Base-by-base conservation (phyloP, 2,113 vertebrate genomes). In the Scophthalmus maximus region DNA sequence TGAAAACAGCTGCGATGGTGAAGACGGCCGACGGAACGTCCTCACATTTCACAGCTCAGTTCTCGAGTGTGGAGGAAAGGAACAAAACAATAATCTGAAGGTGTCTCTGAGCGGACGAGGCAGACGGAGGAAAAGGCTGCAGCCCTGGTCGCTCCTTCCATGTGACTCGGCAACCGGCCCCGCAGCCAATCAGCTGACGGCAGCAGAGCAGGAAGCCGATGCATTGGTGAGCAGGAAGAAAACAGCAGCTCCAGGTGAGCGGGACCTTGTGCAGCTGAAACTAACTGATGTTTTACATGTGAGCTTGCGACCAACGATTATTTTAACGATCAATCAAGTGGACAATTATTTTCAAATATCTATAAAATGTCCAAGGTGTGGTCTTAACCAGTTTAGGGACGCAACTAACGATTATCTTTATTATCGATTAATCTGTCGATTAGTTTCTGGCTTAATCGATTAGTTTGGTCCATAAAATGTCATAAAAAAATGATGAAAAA, bases 101-200 rank as follows among this genome's bases (percentile, higher is more conserved):
- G 50, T 10, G 0, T 62, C 8, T 46, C 11, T 30, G 34, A 73
- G 56, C 26, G 11, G 30, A 27, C 8, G 1, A 62, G 17, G 8
- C 42, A n/a, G 17, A 26, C 26, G 0, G 44, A 77, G 47, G 72
- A 63, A 51, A n/a, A 40, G 23, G 25, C 66, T 51, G 14, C 8
- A 85, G 62, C 64, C 22, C 55, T 1, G 52, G 77, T 74, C 2
- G 15, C 63, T 58, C 63, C 86, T 79, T 80, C 63, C 86, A 82
- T 80, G 86, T 88, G 86, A 88, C 88, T 83, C 86, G 50, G 84
- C 75, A 85, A 76, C 78, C 15, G 6, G 61, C n/a, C 73, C 62
- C 22, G 50, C 78, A 86, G 83, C 85, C 65, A 23, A 83, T 88
- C 87, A 88, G 84, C 79, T 80, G 77, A 78, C 68, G 52, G 78